Evolutionary conservation across 2,797 vertebrate species (phyloP).

Genomic region (Scleropages formosus): DNA sequence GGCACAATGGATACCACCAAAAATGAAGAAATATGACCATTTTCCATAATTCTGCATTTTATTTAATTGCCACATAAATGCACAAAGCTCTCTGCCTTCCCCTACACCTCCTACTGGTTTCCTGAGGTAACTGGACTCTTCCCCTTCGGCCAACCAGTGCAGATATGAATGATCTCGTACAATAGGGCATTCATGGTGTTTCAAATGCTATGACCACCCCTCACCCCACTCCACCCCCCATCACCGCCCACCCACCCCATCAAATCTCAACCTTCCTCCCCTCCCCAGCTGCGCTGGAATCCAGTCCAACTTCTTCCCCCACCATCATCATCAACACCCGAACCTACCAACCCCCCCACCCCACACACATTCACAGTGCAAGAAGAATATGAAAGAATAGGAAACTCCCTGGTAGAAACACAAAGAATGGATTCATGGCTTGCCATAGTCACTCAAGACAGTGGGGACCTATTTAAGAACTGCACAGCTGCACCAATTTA

Average conservation of each 20-base stretch:
- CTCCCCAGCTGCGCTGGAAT: constrained; percentile 80
- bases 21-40: constrained; percentile 49
- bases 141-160: constrained; percentile 54
- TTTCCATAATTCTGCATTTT: constrained; percentile 29
- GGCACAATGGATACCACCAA: constrained; percentile 30
- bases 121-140: constrained; percentile 72
- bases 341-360: constrained; percentile 56
- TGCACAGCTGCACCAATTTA: constrained; percentile 80
- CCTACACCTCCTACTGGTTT: constrained; percentile 62
- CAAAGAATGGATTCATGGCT: constrained; percentile 78
- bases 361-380: constrained; percentile 36
- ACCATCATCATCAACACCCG: constrained; percentile 53
- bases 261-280: constrained; percentile 28
- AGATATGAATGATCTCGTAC: constrained; percentile 64
- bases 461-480: constrained; percentile 74
- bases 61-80: constrained; percentile 37
- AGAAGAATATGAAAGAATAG: constrained; percentile 47
- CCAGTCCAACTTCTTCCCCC: constrained; percentile 70
- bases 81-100: constrained; percentile 37
- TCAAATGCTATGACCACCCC: constrained; percentile 67
- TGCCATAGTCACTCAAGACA: constrained; percentile 59
- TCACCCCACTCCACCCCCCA: too few species aligned
- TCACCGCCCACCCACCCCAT: constrained; percentile 35
- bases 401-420: constrained; percentile 62
- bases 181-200: constrained; percentile 68